Evolutionary conservation across 2,797 vertebrate genomes (phyloP), one percentile per base, ranked within the genome.

Genomic region (Eulemur albifrons): DNA sequence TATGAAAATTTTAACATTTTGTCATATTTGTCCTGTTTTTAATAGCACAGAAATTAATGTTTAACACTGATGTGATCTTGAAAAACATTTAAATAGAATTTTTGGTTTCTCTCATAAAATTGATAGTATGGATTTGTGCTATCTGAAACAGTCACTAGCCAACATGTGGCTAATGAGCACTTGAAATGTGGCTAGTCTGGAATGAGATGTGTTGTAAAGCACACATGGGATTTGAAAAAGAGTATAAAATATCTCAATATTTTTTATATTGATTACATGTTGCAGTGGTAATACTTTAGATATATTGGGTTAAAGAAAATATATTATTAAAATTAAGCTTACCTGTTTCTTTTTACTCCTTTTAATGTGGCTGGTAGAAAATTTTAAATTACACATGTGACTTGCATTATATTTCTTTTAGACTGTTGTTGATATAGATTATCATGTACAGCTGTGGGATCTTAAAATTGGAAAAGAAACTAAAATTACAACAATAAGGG

Each of bases 381-480:
- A 35, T 20, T 67, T 73, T 48, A 59, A 57, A 90, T 87, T 90
- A 87, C 25, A n/a, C 67, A 27, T 67, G 38, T 54, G 7, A 30
- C 52, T 70, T 52, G 4, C 35, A 52, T 69, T 89, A 59, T 67
- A 86, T 83, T 88, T 84, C 38, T 86, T 0, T 73, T 83, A 72
- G 35, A 50, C 35, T 67, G 7, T 40, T 38, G 38, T 45, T 72
- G 43, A 27, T 67, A 50, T 25, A 87, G 76, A 40, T 77, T 25
- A 88, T 81, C 57, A 10, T 30, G 79, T 18, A 67, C 30, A 76
- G 38, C 10, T 77, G 15, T 72, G 54, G 75, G 61, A 63, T 40
- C 45, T 87, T 90, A 95, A 93, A 83, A 88, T 73, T 75, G 20
- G 5, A 59, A 63, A 79, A 88, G 61, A 70, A 61, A 90, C 72